These are phyloP conservation scores for Julus scanicus DNA, from an alignment of 2,888 invertebrate genomes.

Conservation along the genomic window DNA sequence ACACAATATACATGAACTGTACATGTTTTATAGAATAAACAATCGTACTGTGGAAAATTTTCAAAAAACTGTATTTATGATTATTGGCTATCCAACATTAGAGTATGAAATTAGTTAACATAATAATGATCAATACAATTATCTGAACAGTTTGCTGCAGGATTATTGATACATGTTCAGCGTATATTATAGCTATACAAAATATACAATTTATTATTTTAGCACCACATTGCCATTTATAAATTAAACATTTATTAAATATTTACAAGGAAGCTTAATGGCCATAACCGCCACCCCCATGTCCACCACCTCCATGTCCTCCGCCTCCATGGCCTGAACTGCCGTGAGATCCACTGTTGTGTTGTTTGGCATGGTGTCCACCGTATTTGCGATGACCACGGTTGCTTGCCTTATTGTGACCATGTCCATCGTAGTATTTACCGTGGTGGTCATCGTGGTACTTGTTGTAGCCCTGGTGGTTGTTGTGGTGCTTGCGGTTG, in stretches of 20 bases:
- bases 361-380: slow-evolving; percentile 31
- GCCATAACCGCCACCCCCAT: slow-evolving; percentile 46
- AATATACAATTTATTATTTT: background rate
- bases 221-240: background rate
- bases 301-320: slow-evolving; percentile 40
- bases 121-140: background rate
- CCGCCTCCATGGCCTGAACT: slow-evolving; percentile 45
- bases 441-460: slow-evolving; percentile 58
- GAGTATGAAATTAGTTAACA: background rate
- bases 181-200: slow-evolving; percentile 10
- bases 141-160: background rate
- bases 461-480: slow-evolving; percentile 54
- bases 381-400: slow-evolving; percentile 25
- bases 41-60: background rate
- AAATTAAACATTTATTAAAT: background rate
- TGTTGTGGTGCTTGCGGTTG: slow-evolving; percentile 56
- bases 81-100: background rate
- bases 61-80: background rate
- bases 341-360: background rate
- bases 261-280: background rate
- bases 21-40: background rate
- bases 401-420: slow-evolving; percentile 52
- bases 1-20: background rate
- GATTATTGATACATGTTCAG: background rate
- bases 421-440: slow-evolving; percentile 55